Conservation (phyloP, 2,888 invertebrate genomes). For the Cheilosia vernalis region DNA sequence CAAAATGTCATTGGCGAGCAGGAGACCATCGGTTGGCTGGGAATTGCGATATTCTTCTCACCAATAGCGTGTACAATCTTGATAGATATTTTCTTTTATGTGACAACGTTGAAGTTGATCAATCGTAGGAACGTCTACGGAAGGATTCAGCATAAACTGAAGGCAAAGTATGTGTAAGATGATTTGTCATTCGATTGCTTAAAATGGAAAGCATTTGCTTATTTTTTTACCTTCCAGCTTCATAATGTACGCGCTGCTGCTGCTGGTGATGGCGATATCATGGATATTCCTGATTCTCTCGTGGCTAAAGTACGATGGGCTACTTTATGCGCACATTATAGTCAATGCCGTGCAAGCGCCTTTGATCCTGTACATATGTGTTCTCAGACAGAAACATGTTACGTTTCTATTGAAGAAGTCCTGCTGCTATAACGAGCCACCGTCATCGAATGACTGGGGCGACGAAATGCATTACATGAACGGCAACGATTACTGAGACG, state of each 20-base stretch:
- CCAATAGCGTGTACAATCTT: conserved; percentile 92
- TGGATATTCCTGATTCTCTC: conserved; percentile 92
- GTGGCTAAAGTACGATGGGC: conserved; percentile 89
- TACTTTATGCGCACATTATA: conserved; percentile 90
- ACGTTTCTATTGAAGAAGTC: conserved; percentile 91
- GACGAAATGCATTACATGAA: conserved; percentile 95
- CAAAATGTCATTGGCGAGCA: conserved; percentile 86
- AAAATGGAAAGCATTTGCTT: not conserved
- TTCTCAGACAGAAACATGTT: conserved; percentile 91
- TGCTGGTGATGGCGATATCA: conserved; percentile 89
- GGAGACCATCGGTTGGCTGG: conserved; percentile 92
- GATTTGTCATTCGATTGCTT: not conserved
- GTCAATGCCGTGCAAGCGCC: conserved; percentile 91
- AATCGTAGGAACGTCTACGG: conserved; percentile 93
- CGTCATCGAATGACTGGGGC: conserved; percentile 92
- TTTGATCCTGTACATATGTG: conserved; percentile 90
- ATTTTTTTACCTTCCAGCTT: conserved; percentile 86
- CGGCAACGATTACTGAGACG: conserved; percentile 83
- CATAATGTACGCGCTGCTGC: conserved; percentile 90
- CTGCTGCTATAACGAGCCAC: conserved; percentile 90
- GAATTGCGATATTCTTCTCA: conserved; percentile 92
- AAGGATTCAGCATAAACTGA: conserved; percentile 93
- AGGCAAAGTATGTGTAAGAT: conserved; percentile 87
- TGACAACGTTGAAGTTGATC: conserved; percentile 91
- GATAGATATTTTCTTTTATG: conserved; percentile 91